Evolutionary conservation across 64 coral and sea anemone species (phyloP), one percentile per base, ranked within the genome.

Genomic region (Anthopleura sola): DNA sequence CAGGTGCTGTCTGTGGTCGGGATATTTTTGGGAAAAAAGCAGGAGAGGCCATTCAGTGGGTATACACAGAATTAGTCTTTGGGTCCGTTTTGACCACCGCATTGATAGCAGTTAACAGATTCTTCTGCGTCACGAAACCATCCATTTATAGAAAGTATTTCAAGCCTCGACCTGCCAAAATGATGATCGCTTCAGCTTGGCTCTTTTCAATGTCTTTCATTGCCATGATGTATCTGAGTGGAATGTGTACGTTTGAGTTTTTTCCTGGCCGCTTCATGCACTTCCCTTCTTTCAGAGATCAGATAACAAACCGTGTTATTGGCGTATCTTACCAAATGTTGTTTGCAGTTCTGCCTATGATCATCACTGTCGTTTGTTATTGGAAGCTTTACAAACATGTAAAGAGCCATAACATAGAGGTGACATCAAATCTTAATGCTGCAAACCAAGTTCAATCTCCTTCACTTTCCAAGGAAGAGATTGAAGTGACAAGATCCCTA

Each of bases 91-190:
- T 78, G 47, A 91, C 90, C 7, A 79, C 86, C 0, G 79, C 90
- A 18, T 37, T 82, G 7, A 86, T 91, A 2, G 90, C 90, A 17
- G 21, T 87, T 14, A 91, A 91, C 32, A 85, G 90, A 17, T 91
- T 86, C n/a, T 82, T 87, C 48, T 49, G 90, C 36, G 90, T 91
- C 29, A 84, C 80, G 6, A 85, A 80, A 29, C 39, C 84, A 18
- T 31, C 57, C 17, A 54, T 82, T 33, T 91, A 91, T 39, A 13
- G 54, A 50, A 87, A 91, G 36, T 86, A 81, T 29, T 91, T 83
- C 29, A 83, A 83, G 20, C 55, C 82, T 44, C 38, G 39, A 9
- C 50, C 50, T 24, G 55, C 50, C 18, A 83, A 47, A 24, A 31
- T 56, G 1, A 83, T 34, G 46, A 83, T 83, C 15, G 82, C n/a